Base-by-base conservation (phyloP, 2,888 invertebrate species). In the Acrobasis repandana region DNA sequence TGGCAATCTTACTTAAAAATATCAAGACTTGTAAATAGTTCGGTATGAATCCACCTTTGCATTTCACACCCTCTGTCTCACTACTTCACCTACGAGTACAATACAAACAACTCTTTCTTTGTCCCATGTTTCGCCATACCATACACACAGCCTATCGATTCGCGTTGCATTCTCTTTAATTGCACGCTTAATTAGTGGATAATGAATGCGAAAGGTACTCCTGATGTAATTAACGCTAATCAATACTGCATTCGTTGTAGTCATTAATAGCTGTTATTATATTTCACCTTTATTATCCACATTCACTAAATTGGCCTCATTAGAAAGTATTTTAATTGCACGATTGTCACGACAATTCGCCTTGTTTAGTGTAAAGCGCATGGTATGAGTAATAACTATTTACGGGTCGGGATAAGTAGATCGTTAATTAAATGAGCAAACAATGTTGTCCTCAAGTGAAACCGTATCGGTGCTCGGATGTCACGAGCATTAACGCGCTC, bases 401-500 rank as follows among this genome's bases (percentile, higher is more conserved):
- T 43, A 38, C 38, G 16, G 38, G 18, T 18, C 20, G 20, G 38
- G 54, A 54, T 54, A 54, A 54, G 18, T 18, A 54, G 38, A 18
- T 54, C 20, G 54, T 54, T 38, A 54, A 54, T 54, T 54, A 54
- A 38, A 54, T 54, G 54, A 54, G 43, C 54, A 54, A 54, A 54
- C 54, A 54, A 38, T 54, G 11, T 54, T 54, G 54, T 54, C 54
- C 54, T 38, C 54, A 38, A 54, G 54, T 38, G 38, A 54, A 34
- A 38, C 38, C 54, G 11, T 57, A 48, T 48, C 48, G 34, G 47
- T 16, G 15, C 57, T 57, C 56, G 51, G 49, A 49, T 58, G 74
- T 76, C 77, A 77, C 71, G 67, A 72, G 61, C 67, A 76, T 77
- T 82, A 79, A 75, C 73, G 68, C 68, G 67, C 70, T 67, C 65